These are phyloP conservation scores for Branchipolynoe longqiensis DNA, from an alignment of 2,888 invertebrate species.

Conservation along the genomic window DNA sequence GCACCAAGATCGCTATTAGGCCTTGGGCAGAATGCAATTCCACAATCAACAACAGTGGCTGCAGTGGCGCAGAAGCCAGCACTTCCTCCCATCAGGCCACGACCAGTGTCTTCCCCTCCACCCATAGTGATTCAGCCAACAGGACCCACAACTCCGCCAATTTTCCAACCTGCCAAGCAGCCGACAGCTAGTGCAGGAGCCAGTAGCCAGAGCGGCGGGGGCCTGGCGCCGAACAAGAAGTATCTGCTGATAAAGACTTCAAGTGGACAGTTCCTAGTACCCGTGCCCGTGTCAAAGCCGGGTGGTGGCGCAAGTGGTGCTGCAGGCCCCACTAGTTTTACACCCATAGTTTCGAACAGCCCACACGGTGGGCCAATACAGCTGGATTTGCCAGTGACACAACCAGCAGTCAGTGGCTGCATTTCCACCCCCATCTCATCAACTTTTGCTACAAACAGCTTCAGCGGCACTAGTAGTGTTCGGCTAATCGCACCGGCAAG, in stretches of 20 bases:
- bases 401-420: background rate
- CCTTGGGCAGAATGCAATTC: background rate
- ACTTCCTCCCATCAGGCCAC: background rate
- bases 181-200: background rate
- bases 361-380: background rate
- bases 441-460: background rate
- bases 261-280: conserved; percentile 35
- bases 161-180: background rate
- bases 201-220: conserved; percentile 12
- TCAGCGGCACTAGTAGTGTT: background rate
- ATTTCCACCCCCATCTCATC: background rate
- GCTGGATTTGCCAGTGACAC: background rate
- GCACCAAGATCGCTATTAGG: conserved; percentile 19
- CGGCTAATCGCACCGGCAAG: background rate
- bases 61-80: background rate
- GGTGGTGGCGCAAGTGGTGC: conserved; percentile 8
- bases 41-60: background rate
- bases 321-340: background rate
- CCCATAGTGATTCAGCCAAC: conserved; percentile 5
- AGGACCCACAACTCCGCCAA: background rate
- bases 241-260: conserved; percentile 43
- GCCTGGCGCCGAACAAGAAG: conserved; percentile 2
- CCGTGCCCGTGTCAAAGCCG: conserved; percentile 10
- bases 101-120: background rate
- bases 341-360: background rate